phyloP scores from a whole-genome alignment of 2,113 vertebrate genomes.

The Ammospiza nelsoni region DNA sequence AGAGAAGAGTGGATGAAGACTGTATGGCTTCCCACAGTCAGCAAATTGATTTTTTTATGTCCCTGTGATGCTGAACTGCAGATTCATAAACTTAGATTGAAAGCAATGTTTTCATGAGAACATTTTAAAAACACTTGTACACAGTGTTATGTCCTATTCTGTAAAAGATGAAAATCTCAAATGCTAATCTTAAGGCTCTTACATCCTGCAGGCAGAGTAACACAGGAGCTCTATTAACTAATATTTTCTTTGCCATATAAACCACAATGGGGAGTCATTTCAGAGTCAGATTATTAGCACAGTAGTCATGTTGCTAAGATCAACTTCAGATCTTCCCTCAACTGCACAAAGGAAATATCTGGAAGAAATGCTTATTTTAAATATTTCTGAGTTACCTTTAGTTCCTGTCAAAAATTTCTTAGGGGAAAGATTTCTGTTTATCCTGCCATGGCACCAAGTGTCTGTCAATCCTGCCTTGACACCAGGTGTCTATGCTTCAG shows the following conservation, averaged over 20 bases:
- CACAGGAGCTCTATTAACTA: not conserved
- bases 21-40: not conserved
- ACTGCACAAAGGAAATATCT: not conserved
- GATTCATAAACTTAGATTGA: not conserved
- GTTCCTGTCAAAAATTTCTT: not conserved
- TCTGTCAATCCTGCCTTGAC: not conserved
- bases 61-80: not conserved
- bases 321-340: not conserved
- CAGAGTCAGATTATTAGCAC: not conserved
- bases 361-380: not conserved
- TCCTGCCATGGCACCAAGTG: not conserved
- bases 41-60: constrained; percentile 4
- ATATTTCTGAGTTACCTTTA: not conserved
- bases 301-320: fast-evolving
- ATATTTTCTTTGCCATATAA: not conserved
- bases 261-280: not conserved
- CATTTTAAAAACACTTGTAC: not conserved
- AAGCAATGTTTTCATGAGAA: not conserved
- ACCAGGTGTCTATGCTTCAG: not conserved
- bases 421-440: not conserved
- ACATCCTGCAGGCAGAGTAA: not conserved
- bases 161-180: not conserved
- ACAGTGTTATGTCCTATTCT: not conserved
- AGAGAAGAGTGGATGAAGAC: not conserved
- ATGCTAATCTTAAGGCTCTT: not conserved